Base-by-base conservation (phyloP, 1,140 invertebrate species). In the Apis dorsata region DNA sequence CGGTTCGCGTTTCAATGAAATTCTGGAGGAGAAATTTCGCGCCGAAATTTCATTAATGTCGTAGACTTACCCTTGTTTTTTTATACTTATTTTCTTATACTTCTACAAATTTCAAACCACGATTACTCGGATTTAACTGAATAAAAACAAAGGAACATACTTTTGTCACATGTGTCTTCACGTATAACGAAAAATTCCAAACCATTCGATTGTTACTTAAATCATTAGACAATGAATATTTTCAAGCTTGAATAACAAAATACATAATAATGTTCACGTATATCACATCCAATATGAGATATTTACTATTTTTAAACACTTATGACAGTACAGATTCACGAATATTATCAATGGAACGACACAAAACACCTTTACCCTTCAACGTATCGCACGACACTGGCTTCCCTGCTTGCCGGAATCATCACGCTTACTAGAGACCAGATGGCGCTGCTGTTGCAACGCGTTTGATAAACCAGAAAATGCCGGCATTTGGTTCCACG, bases 321-420 rank as follows among this genome's bases (percentile, higher is more conserved):
- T 24, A n/a, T 57, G 62, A 70, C 15, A 72, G 57, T 7, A 34
- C 53, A 44, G 60, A 17, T 21, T 34, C 65, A 62, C 15, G 19
- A 51, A 19, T 49, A 57, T 24, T 24, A n/a, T 11, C 44, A 15
- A 13, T 19, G 15, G 49, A 15, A 19, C 68, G 13, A 1, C 21
- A 66, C 71, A 21, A 75, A 77, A 86, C 76, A 81, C 72, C 81
- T 51, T 53, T 66, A 77, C 82, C 15, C 70, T 34, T 85, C 84
- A 85, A 89, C 75, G 87, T 90, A 84, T 81, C 88, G 91, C 90
- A 83, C 90, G 85, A 91, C 83, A 91, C 91, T 92, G 90, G 51
- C 82, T 62, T 34, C 66, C 70, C 82, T 55, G 68, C 57, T 71
- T 65, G 73, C n/a, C 74, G 79, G 68, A 59, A 57, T 68, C 66